These are phyloP conservation scores for Acomys russatus DNA, from an alignment of 2,797 vertebrate genomes.

Conservation along the genomic window DNA sequence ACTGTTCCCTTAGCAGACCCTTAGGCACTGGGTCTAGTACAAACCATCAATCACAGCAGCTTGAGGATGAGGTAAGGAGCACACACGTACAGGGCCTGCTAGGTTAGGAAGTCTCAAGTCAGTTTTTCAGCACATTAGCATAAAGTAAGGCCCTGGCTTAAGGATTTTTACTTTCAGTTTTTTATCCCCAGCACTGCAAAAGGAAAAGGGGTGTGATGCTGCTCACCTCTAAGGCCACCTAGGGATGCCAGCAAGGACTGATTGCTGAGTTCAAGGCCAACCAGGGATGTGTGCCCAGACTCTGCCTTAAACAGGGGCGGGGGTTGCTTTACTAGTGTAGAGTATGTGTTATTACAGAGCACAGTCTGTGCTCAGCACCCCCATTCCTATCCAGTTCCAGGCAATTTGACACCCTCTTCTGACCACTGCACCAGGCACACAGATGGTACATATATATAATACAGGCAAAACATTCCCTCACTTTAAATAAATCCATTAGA, in stretches of 20 bases:
- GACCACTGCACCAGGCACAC: background rate
- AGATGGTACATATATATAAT: background rate
- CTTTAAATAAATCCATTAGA: background rate
- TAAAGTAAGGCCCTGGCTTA: background rate
- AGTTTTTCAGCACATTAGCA: background rate
- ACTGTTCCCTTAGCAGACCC: background rate
- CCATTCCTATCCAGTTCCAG: background rate
- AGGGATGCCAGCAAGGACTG: background rate
- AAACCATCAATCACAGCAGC: background rate
- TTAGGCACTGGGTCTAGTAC: background rate
- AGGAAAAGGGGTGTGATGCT: background rate
- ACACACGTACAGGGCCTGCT: background rate
- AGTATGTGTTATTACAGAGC: background rate
- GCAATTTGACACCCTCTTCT: background rate
- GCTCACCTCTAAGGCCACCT: background rate
- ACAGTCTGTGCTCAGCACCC: background rate
- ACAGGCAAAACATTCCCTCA: background rate
- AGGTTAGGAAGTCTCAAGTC: background rate
- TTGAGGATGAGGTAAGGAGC: background rate
- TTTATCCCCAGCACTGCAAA: background rate
- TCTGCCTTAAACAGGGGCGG: background rate
- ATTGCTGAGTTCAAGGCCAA: background rate
- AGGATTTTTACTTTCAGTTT: background rate
- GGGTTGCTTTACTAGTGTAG: background rate
- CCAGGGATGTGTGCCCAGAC: background rate